Percentiles rank a stretch among this genome's conserved stretches.
These are phyloP conservation scores for Nymphalis c-album DNA, from an alignment of 2,888 invertebrate species.

Conservation along the genomic window DNA sequence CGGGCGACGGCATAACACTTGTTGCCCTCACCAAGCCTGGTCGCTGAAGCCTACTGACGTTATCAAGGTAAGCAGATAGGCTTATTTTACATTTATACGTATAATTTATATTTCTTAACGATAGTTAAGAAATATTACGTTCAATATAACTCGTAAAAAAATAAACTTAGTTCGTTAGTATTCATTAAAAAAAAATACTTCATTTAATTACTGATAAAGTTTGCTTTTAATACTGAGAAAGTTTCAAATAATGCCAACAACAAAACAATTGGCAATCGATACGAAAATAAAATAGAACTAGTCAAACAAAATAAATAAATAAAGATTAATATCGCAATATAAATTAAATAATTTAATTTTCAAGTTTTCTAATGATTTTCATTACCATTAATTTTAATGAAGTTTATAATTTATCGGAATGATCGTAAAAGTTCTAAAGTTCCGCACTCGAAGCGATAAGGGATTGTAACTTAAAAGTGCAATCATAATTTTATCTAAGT, in stretches of 20 bases:
- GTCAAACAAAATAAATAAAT: no score
- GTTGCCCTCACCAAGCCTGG: constrained; percentile 61
- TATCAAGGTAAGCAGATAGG: constrained; percentile 61
- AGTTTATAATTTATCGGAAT: constrained; percentile 4
- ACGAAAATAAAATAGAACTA: no score
- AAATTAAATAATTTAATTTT: not conserved
- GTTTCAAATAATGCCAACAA: no score
- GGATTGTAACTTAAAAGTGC: not conserved
- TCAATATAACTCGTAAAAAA: no score
- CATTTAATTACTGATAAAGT: no score
- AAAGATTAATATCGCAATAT: not conserved
- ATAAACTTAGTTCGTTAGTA: no score
- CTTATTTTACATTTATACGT: not conserved
- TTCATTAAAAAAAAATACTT: no score
- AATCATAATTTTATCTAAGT: not conserved
- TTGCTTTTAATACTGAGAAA: no score
- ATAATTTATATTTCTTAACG: not conserved
- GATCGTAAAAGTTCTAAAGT: constrained; percentile 19
- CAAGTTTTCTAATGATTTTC: not conserved
- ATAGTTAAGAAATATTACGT: no score
- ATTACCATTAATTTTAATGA: not conserved
- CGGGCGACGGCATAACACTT: constrained; percentile 74
- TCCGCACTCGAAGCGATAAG: constrained; percentile 7
- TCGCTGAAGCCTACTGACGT: constrained; percentile 49
- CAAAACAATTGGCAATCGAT: no score